Conservation (phyloP, 2,888 invertebrate genomes). For the Lamproptera curius region DNA sequence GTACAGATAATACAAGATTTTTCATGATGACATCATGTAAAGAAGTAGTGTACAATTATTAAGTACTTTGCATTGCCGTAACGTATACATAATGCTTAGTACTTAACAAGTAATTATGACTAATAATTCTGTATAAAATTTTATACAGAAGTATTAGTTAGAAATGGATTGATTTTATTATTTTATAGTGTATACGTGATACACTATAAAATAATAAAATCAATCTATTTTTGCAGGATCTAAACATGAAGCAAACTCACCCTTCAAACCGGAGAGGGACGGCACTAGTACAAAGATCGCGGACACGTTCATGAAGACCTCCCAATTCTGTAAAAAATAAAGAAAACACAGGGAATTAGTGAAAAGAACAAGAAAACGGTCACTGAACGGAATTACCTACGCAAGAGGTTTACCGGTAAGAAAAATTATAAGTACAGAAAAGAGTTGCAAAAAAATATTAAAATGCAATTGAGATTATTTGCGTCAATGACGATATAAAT, state of each 20-base stretch:
- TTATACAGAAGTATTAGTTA: neutral
- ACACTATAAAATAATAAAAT: neutral
- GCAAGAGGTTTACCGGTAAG: no score
- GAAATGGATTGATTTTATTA: neutral
- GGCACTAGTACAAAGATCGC: conserved; percentile 89
- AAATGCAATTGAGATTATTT: no score
- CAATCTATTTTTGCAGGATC: neutral
- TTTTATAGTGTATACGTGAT: neutral
- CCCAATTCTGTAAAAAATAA: conserved; percentile 86
- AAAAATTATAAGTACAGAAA: no score
- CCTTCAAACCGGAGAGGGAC: conserved; percentile 88
- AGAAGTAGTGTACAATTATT: neutral
- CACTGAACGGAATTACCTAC: no score
- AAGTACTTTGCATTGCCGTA: neutral
- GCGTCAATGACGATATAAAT: no score
- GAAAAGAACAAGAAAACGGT: no score
- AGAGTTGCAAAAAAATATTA: no score
- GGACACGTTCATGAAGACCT: conserved; percentile 82
- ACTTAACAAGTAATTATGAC: no score
- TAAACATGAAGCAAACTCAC: conserved; percentile 49
- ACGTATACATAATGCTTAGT: no score
- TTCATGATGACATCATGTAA: no score
- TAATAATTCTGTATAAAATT: neutral
- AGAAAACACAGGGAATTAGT: no score
- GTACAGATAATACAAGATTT: no score